These are phyloP conservation scores for Siniperca obscura DNA, from an alignment of 2,797 vertebrate species.

Conservation along the genomic window DNA sequence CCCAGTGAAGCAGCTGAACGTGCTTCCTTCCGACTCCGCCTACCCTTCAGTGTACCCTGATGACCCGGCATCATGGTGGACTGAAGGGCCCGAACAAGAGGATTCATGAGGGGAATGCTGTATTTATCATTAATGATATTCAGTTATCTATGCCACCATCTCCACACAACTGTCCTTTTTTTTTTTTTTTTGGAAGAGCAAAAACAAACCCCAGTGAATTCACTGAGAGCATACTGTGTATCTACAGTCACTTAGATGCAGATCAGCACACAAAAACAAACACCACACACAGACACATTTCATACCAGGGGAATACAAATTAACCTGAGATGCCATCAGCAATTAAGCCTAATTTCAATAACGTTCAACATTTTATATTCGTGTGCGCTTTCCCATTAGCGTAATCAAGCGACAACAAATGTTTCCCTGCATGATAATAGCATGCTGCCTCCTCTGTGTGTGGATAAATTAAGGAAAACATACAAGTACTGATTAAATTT, in stretches of 20 bases:
- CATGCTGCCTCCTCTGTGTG: conserved; percentile 76
- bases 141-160: conserved; percentile 32
- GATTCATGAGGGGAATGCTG: conserved; percentile 37
- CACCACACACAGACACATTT: conserved; percentile 76
- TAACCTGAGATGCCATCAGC: conserved; percentile 88
- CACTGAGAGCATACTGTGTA: conserved; percentile 54
- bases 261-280: conserved; percentile 75
- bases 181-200: conserved; percentile 24
- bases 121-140: conserved; percentile 54
- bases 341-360: conserved; percentile 90
- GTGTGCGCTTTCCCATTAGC: conserved; percentile 85
- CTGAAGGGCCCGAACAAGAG: conserved; percentile 50
- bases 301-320: conserved; percentile 85
- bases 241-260: conserved; percentile 67
- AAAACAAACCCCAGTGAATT: conserved; percentile 48
- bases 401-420: conserved; percentile 88
- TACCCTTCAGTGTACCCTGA: conserved; percentile 41
- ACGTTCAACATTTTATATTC: conserved; percentile 87
- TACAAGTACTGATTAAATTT: conserved; percentile 83
- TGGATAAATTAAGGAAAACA: conserved; percentile 82
- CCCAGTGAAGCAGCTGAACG: conserved; percentile 63
- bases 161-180: conserved; percentile 12
- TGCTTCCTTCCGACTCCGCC: conserved; percentile 63
- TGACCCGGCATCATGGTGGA: conserved; percentile 64
- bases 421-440: conserved; percentile 87